Conservation (phyloP, 2,888 invertebrate species). For the Trilocha varians region DNA sequence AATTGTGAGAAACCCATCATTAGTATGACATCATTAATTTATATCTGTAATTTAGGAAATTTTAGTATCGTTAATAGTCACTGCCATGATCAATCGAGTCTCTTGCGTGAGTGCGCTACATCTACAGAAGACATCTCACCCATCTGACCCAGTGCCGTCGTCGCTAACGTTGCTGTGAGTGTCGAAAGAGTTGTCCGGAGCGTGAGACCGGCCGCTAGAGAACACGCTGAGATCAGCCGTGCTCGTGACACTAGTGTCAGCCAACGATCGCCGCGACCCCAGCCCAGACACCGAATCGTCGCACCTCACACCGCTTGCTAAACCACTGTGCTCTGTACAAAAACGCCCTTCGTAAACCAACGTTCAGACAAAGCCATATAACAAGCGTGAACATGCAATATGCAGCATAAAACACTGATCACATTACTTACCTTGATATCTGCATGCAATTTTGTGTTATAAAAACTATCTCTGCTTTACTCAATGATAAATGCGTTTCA, state of each 20-base stretch:
- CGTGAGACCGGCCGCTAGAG: constrained; percentile 81
- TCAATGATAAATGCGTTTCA: too few relatives aligned
- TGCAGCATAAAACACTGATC: neutral
- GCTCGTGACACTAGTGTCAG: constrained; percentile 88
- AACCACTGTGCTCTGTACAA: constrained; percentile 53
- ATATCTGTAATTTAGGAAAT: too few relatives aligned
- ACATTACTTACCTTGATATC: neutral
- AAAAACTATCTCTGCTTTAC: neutral
- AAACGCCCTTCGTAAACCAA: neutral
- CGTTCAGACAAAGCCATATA: neutral
- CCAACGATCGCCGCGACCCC: constrained; percentile 84
- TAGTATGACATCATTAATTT: too few relatives aligned
- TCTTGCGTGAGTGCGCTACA: constrained; percentile 17
- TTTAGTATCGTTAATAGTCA: too few relatives aligned
- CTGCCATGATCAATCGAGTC: too few relatives aligned
- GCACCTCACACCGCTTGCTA: constrained; percentile 48
- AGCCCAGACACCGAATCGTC: constrained; percentile 80
- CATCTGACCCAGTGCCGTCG: constrained; percentile 80
- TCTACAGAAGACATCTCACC: constrained; percentile 63
- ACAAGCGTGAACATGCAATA: neutral
- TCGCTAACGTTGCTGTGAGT: constrained; percentile 84
- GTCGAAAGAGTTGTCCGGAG: constrained; percentile 82
- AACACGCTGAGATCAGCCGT: constrained; percentile 88
- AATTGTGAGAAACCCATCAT: too few relatives aligned
- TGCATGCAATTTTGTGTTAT: neutral